Base-by-base conservation (phyloP, 2,888 invertebrate genomes). In the Actias luna region DNA sequence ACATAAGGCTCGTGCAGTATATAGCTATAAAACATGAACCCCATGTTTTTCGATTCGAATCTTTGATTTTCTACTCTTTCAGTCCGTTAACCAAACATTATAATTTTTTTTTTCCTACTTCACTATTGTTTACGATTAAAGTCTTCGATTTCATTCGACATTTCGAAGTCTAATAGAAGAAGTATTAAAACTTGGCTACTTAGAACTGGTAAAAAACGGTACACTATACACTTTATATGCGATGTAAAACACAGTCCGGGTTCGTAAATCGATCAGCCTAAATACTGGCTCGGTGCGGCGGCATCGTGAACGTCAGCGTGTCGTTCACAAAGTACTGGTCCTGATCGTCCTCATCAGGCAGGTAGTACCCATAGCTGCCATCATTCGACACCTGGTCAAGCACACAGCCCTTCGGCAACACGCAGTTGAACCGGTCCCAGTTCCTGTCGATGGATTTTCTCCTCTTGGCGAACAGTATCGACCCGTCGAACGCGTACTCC, bases 231-330 rank as follows among this genome's bases (percentile, higher is more conserved):
- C n/a, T n/a, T n/a, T n/a, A n/a, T n/a, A n/a, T n/a, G n/a, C n/a
- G n/a, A n/a, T n/a, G n/a, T n/a, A n/a, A n/a, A n/a, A n/a, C n/a
- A 55, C 59, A 65, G 64, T 65, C 60, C 68, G 64, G 12, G 64
- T 68, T 50, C 10, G 36, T 52, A 65, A 60, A 66, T 59, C 31
- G 57, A 63, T 64, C 55, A 61, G 42, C 74, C 84, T 92, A 93
- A 63, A 93, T 89, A 77, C 94, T 93, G 18, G 93, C 92, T 42
- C 93, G 74, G 64, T 93, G 92, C 22, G 93, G 83, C 0, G 93
- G 93, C 68, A 89, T 70, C 57, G 85, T 89, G 71, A 93, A 87
- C 7, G 93, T 92, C 25, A 93, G 77, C 0, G 93, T 92, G 65
- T 93, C 93, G 46, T 93, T 92, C 8, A 92, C 79, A 64, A 89